Conservation (phyloP, 2,113 vertebrate species). For the Bos javanicus region DNA sequence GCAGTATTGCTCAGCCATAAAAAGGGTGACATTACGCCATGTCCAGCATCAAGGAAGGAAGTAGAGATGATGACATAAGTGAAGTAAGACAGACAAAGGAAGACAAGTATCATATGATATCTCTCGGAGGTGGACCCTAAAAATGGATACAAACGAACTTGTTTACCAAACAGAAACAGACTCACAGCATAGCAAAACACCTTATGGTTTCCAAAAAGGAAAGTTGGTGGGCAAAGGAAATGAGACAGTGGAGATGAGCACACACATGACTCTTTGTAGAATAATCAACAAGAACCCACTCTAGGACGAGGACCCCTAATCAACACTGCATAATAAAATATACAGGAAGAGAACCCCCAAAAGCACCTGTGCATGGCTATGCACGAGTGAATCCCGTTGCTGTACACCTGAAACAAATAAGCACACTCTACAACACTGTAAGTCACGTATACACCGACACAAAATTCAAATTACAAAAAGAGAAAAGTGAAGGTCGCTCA, state of each 20-base stretch:
- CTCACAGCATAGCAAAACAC: background rate
- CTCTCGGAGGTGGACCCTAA: background rate
- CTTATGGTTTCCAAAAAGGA: background rate
- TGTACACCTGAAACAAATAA: background rate
- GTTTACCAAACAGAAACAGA: background rate
- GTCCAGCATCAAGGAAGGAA: background rate
- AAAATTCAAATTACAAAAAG: background rate
- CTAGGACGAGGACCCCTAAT: background rate
- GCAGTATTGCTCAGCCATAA: background rate
- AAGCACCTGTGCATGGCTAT: background rate
- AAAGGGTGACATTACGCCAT: background rate
- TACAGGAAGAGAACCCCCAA: background rate
- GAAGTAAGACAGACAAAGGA: background rate
- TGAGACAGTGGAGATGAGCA: background rate
- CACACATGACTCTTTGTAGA: background rate
- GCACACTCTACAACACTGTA: background rate
- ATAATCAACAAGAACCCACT: background rate
- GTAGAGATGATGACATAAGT: rapidly evolving
- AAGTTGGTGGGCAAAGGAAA: background rate
- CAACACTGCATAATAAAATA: background rate
- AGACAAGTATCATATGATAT: background rate
- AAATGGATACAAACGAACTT: background rate
- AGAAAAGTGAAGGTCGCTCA: background rate
- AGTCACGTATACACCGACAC: background rate
- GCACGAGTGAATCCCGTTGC: rapidly evolving